phyloP scores from a whole-genome alignment of 1,140 invertebrate genomes.

The Yoshiicerus persimilis region DNA sequence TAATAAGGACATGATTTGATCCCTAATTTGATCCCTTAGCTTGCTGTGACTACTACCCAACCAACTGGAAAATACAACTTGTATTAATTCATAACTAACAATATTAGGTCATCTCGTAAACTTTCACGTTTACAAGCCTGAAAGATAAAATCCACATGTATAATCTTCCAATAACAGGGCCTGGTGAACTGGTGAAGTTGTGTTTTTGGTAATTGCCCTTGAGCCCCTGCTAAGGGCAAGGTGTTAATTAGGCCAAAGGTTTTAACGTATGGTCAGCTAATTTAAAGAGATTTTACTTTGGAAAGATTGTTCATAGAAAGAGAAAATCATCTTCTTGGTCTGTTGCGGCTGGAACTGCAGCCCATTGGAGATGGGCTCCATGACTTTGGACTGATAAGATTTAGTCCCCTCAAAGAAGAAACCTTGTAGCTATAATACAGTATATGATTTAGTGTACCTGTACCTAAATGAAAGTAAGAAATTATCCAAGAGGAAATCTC shows the following conservation, averaged over 20 bases:
- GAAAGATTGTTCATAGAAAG: background rate
- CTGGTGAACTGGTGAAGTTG: background rate
- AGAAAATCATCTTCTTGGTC: background rate
- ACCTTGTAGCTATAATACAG: background rate
- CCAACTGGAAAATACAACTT: background rate
- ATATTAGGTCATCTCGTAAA: no score
- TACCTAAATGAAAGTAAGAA: background rate
- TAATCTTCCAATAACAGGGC: no score
- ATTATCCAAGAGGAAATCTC: background rate
- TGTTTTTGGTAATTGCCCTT: background rate
- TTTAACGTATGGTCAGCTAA: background rate
- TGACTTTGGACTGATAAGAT: background rate
- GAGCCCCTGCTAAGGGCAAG: conserved; percentile 1
- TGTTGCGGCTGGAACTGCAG: background rate
- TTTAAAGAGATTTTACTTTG: background rate
- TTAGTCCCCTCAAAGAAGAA: background rate
- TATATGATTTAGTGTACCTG: background rate
- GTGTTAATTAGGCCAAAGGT: conserved; percentile 16
- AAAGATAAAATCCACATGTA: background rate
- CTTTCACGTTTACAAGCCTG: no score
- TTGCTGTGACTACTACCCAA: background rate
- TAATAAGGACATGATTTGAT: background rate
- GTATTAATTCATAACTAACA: background rate
- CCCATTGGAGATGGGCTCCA: background rate
- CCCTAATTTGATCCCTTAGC: no score